These are phyloP conservation scores for Martes martes DNA, from an alignment of 2,113 vertebrate species.

Conservation along the genomic window DNA sequence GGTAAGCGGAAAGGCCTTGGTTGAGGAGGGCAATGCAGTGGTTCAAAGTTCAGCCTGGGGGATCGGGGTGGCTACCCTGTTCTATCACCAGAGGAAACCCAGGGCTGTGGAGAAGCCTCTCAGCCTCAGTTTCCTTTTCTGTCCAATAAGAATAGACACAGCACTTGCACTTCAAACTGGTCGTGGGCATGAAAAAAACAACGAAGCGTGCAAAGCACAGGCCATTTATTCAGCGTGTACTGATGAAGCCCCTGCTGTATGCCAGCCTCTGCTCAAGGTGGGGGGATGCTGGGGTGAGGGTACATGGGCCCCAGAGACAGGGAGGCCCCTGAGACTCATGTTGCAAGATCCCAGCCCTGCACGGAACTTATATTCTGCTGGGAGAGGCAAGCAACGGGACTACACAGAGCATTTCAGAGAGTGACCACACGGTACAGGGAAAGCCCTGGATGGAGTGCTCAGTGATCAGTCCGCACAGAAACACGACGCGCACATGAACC, in stretches of 20 bases:
- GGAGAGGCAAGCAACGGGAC: background rate
- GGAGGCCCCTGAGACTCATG: background rate
- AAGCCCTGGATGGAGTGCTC: background rate
- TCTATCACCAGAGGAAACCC: background rate
- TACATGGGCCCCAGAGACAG: background rate
- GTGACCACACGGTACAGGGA: background rate
- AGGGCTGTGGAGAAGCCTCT: background rate
- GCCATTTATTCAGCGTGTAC: background rate
- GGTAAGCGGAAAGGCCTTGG: background rate
- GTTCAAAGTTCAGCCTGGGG: background rate
- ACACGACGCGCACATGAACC: background rate
- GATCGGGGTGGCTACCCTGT: background rate
- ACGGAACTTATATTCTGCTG: background rate
- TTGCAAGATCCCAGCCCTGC: background rate
- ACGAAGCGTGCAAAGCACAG: background rate
- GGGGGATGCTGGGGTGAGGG: background rate
- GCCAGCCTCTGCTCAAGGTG: background rate
- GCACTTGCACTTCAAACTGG: background rate
- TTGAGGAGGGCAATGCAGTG: background rate
- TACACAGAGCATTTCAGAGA: background rate
- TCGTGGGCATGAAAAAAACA: background rate
- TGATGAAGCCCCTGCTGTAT: background rate
- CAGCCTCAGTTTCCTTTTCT: background rate
- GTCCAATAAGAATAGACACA: background rate
- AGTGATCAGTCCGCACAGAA: accelerated